Conservation (phyloP, 2,888 invertebrate species). For the Flexamia atlantica region DNA sequence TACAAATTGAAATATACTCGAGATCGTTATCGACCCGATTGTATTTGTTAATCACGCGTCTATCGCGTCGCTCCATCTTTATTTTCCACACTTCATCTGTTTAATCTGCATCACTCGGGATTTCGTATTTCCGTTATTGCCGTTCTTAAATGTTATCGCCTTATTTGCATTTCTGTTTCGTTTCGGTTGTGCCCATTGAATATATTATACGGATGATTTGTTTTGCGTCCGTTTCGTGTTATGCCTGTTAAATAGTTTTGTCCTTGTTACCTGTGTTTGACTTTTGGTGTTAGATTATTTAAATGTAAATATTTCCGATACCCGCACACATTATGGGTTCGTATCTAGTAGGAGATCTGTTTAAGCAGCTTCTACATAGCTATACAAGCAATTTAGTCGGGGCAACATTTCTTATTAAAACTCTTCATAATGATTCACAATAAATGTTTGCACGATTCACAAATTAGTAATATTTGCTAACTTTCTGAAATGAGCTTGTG, state of each 20-base stretch:
- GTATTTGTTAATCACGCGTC: conserved; percentile 56
- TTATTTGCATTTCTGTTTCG: conserved; percentile 44
- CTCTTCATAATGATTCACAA: too few species aligned
- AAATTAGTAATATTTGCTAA: too few species aligned
- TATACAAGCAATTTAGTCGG: too few species aligned
- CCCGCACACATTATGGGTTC: too few species aligned
- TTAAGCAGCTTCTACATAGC: too few species aligned
- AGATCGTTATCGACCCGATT: conserved; percentile 36
- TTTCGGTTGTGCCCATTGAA: conserved; percentile 33
- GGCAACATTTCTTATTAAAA: too few species aligned
- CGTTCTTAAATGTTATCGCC: conserved; percentile 49
- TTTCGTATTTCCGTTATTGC: conserved; percentile 47
- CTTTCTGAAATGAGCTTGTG: too few species aligned
- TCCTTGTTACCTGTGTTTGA: neutral
- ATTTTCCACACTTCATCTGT: conserved; percentile 56
- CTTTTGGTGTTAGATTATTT: neutral
- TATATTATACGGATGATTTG: conserved; percentile 44
- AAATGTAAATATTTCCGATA: too few species aligned
- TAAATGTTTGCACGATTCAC: too few species aligned
- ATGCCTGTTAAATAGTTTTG: conserved; percentile 2
- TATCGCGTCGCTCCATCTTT: conserved; percentile 39
- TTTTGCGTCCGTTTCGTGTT: conserved; percentile 35
- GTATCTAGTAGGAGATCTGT: too few species aligned
- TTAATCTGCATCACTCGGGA: conserved; percentile 48
- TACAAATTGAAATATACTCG: conserved; percentile 59